Percentiles rank a stretch among this genome's conserved stretches.
Evolutionary conservation across 1,140 invertebrate species (phyloP).

Genomic region (Metaphire vulgaris): DNA sequence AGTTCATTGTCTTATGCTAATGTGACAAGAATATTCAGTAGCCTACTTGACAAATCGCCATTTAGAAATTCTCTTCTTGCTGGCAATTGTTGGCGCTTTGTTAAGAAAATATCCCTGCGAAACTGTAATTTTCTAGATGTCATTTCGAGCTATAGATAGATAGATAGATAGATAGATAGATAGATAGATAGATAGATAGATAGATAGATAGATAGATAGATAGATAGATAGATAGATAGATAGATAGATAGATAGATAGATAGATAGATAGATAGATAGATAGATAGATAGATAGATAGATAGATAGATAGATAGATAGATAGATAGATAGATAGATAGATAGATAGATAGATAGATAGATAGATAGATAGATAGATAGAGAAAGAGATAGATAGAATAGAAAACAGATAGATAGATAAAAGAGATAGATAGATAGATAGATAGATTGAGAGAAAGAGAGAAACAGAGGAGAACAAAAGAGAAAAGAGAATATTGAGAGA

Average conservation of each 20-base stretch:
- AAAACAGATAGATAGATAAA: neutral
- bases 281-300: neutral
- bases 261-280: neutral
- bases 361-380: neutral
- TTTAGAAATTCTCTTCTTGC: too few species aligned
- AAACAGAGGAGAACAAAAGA: neutral
- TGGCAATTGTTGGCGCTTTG: too few species aligned
- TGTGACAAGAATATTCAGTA: too few species aligned
- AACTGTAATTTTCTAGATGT: too few species aligned
- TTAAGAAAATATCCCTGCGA: too few species aligned
- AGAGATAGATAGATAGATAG: neutral
- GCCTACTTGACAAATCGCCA: too few species aligned
- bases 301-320: neutral
- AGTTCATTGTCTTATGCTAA: too few species aligned
- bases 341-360: neutral
- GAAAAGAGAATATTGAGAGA: neutral
- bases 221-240: neutral
- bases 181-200: neutral
- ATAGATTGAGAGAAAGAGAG: neutral
- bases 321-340: neutral
- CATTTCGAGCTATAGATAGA: neutral
- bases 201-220: neutral
- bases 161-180: neutral
- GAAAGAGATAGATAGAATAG: neutral
- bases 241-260: neutral